Base-by-base conservation (phyloP, 1,140 invertebrate species). In the Danaus plexippus region DNA sequence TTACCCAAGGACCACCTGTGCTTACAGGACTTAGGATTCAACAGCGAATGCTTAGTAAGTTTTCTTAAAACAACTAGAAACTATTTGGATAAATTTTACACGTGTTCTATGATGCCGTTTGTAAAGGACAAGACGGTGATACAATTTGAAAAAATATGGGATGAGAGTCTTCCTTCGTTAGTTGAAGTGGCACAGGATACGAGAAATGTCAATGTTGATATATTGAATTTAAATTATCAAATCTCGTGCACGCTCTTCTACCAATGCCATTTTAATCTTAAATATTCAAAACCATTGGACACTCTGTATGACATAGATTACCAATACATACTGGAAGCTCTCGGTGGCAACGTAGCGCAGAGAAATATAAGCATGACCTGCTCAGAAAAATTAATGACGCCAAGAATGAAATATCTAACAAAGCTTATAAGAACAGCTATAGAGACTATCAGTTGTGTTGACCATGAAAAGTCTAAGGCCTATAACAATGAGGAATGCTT, bases 1-100 rank as follows among this genome's bases (percentile, higher is more conserved):
- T 81, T 95, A 52, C 95, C 95, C 0, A 96, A 95, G 83, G 95
- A 96, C 71, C 90, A 93, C 63, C 87, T 96, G 43, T 94, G 92
- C 63, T 79, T 89, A 43, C 93, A 94, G 77, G 92, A 94, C 63
- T 86, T 95, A 52, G 92, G 93, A 22, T 89, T 97, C 57, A 90
- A 91, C 43, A 92, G 94, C 67, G 81, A 87, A 4, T 89, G 90
- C 71, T 82, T 96, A 32, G 84, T 90, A 5, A 80, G 84, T 13
- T 96, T 97, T 77, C 84, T 97, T 0, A 87, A 92, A 58, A 87
- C 90, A 11, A 92, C 90, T 48, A 89, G 91, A 13, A 86, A 89
- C 22, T 95, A 97, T 76, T 87, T 98, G 32, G 90, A 94, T 63
- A 89, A 91, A 44, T 95, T 96, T 70, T 87, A 94, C 63, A 90